A percentile compares a stretch with the other conserved stretches of the same genome.
Conservation (phyloP, 1,140 invertebrate genomes). For the Drosophila orosa region DNA sequence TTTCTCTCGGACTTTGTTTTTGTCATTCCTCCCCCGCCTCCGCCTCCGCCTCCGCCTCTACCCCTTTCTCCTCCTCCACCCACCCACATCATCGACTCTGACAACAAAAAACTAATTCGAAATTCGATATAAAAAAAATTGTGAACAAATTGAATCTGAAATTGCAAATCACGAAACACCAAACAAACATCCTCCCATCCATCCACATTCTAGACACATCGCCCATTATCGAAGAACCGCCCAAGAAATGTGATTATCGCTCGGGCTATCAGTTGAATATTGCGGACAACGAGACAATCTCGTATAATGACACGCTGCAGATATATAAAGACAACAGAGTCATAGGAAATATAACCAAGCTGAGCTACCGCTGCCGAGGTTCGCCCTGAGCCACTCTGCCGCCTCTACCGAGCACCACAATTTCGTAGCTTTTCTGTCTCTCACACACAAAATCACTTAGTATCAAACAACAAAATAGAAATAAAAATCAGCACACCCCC, state of each 20-base stretch:
- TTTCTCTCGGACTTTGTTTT: constrained; percentile 40
- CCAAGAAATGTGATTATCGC: constrained; percentile 75
- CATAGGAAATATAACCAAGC: constrained; percentile 82
- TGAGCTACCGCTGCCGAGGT: constrained; percentile 78
- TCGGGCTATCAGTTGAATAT: constrained; percentile 77
- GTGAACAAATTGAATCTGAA: constrained; percentile 29
- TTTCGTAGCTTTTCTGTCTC: constrained; percentile 24
- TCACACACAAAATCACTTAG: constrained; percentile 24
- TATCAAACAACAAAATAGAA: neutral
- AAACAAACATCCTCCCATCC: constrained; percentile 66
- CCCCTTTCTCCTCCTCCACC: neutral
- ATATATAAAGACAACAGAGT: constrained; percentile 72
- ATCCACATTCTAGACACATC: constrained; percentile 83
- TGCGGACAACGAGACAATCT: constrained; percentile 78
- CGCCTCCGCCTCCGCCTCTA: neutral
- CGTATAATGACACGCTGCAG: constrained; percentile 75
- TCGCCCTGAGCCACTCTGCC: constrained; percentile 52
- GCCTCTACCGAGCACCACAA: constrained; percentile 10
- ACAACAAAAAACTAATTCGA: constrained; percentile 5
- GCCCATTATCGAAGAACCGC: constrained; percentile 75
- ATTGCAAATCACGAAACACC: constrained; percentile 35
- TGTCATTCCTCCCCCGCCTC: neutral
- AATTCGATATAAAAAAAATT: constrained; percentile 40
- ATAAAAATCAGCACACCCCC: constrained; percentile 14
- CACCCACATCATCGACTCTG: constrained; percentile 5